These are phyloP conservation scores for Diarsia brunnea DNA, from an alignment of 2,888 invertebrate genomes.

Conservation along the genomic window DNA sequence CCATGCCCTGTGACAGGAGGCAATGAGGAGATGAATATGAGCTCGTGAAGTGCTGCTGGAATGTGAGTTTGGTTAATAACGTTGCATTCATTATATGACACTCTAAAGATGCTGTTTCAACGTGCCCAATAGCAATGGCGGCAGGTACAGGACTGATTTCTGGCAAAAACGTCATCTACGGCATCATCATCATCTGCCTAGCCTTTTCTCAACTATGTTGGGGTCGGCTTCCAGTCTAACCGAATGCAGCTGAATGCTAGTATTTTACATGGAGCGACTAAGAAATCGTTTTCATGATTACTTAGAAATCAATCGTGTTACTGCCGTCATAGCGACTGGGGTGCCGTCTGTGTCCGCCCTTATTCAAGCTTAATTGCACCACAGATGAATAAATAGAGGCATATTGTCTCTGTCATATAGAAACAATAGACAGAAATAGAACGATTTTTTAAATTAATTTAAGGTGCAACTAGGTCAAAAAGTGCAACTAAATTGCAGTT, in stretches of 20 bases:
- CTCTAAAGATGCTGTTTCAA: neutral
- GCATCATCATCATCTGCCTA: neutral
- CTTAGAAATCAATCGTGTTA: neutral
- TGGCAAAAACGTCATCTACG: neutral
- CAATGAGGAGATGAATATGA: slow-evolving; percentile 21
- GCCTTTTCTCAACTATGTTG: no score
- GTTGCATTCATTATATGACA: neutral
- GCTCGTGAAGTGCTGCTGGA: neutral
- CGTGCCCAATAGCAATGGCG: neutral
- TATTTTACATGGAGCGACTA: no score
- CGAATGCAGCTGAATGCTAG: no score
- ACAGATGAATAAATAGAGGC: neutral
- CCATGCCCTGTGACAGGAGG: slow-evolving; percentile 49
- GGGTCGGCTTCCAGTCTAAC: no score
- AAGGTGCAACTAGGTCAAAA: neutral
- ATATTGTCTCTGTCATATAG: neutral
- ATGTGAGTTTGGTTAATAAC: neutral
- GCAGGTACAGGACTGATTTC: neutral
- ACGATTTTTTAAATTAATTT: neutral
- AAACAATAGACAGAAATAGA: neutral
- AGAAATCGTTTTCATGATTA: neutral
- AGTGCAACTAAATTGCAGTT: neutral
- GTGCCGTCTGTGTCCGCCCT: neutral
- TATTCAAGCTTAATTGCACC: neutral
- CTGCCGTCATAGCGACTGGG: neutral